Evolutionary conservation across 2,113 vertebrate genomes (phyloP), one percentile per base, ranked within the genome.

Genomic region (Columbina picui): DNA sequence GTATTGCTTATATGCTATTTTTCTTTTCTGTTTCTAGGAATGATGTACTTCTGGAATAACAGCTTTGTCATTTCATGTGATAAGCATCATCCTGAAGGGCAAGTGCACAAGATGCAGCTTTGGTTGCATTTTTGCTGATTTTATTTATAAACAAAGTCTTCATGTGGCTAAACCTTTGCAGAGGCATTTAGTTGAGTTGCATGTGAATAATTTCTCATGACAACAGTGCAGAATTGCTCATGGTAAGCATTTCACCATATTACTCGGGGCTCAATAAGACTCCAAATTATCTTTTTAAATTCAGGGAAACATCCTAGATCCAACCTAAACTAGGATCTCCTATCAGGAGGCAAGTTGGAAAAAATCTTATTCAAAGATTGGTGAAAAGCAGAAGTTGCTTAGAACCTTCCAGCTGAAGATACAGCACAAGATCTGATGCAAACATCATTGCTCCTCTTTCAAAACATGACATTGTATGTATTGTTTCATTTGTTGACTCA

Each of bases 401-500:
- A 86, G 78, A 94, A 86, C 56, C 77, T 92, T 77, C 68, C n/a
- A 32, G 52, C 64, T 89, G 60, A 89, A 68, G 38, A 26, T 60
- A 78, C 73, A 90, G 82, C 41, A 65, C 47, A 60, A 61, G 34
- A n/a, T 49, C 73, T 87, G 50, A 79, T 80, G 25, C 53, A 87
- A 87, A 84, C 41, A 91, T 50, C 65, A 34, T 61, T 68, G 25
- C 56, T 79, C 75, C 87, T 88, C 43, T 92, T 87, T 91, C 79
- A 85, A 96, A 94, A 91, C 47, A 81, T 70, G 55, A 65, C 90
- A 92, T 92, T 95, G 93, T 90, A 87, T 70, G 9, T 92, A 82
- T 90, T 90, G 83, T 93, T 96, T 83, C 68, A 94, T 90, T 95
- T 96, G 81, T 93, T 90, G 84, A 61, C 49, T 91, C 59, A 8